Evolutionary conservation across 2,888 invertebrate genomes (phyloP).

Genomic region (Torymus aiolomorphi): DNA sequence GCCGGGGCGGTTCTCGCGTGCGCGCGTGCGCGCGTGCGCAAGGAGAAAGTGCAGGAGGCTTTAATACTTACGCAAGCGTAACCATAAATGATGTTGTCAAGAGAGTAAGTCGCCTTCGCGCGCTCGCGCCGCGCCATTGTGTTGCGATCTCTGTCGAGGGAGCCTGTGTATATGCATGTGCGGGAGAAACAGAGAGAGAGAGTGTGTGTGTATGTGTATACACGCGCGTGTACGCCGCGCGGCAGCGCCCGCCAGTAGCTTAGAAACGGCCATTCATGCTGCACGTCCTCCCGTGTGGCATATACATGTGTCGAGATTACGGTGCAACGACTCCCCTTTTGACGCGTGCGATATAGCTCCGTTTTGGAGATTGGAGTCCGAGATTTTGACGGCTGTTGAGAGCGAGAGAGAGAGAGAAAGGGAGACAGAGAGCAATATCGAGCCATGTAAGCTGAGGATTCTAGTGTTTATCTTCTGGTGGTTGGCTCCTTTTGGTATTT

Average conservation of each 20-base stretch:
- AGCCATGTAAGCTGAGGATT: conserved; percentile 21
- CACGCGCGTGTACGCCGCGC: background rate
- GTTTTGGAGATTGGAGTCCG: background rate
- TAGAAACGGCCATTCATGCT: conserved; percentile 61
- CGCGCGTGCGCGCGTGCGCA: conserved; percentile 49
- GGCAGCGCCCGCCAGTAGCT: conserved; percentile 57
- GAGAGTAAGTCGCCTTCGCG: conserved; percentile 56
- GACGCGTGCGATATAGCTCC: background rate
- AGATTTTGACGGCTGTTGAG: background rate
- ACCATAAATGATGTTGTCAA: conserved; percentile 74
- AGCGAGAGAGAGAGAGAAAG: too few relatives aligned
- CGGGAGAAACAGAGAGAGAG: background rate
- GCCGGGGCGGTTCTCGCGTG: conserved; percentile 38
- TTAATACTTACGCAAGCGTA: conserved; percentile 70
- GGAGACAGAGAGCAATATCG: background rate
- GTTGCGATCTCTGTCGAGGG: conserved; percentile 30
- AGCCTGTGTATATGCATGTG: background rate
- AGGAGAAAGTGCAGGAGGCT: conserved; percentile 73
- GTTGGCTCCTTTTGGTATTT: too few relatives aligned
- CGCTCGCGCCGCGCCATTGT: conserved; percentile 47
- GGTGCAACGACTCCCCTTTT: background rate
- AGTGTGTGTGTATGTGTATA: background rate
- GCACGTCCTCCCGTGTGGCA: conserved; percentile 37
- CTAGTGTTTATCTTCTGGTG: background rate
- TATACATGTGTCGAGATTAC: background rate